Evolutionary conservation across 2,113 vertebrate species (phyloP), one percentile per base, ranked within the genome.

Genomic region (Chaenocephalus aceratus): DNA sequence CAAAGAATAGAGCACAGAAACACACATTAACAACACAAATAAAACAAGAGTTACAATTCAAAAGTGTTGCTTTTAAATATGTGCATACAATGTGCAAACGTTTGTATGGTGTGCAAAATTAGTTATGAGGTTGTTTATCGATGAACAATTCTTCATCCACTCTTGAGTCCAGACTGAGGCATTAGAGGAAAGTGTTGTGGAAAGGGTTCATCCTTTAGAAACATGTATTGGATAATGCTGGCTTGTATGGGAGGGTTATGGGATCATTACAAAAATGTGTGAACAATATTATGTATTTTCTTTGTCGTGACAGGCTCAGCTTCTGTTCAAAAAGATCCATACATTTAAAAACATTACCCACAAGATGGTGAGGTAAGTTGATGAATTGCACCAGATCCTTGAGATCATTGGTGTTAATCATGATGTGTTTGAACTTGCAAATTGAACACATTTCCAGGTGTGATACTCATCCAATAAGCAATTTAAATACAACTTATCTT

Each of bases 261-360:
- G 41, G 23, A 49, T 66, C 6, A 49, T 58, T 5, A 41, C 41
- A 18, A 53, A 45, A 8, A 26, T 14, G 4, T 15, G 16, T 49
- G 45, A 59, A 16, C 36, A 21, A 45, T 3, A 74, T 4, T 16
- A 41, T 62, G 10, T 14, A 14, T 48, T 67, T 54, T 78, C 58
- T 91, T 64, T 91, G 41, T 92, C 67, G 69, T 21, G 23, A 66
- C 86, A 98, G 97, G 94, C 96, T 87, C 97, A 97, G 77, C 92
- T 96, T 88, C 92, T 97, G 51, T 97, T 96, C 88, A 95, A 90
- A 88, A 96, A 92, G 92, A 92, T 96, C 86, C 85, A 92, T 26
- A 77, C 90, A 65, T 80, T 87, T 56, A 75, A 84, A 83, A 96
- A 96, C 56, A 53, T 93, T 65, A 97, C 95, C 72, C 89, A 87